Evolutionary conservation across 2,113 vertebrate species (phyloP).

Genomic region (Centrocercus urophasianus): DNA sequence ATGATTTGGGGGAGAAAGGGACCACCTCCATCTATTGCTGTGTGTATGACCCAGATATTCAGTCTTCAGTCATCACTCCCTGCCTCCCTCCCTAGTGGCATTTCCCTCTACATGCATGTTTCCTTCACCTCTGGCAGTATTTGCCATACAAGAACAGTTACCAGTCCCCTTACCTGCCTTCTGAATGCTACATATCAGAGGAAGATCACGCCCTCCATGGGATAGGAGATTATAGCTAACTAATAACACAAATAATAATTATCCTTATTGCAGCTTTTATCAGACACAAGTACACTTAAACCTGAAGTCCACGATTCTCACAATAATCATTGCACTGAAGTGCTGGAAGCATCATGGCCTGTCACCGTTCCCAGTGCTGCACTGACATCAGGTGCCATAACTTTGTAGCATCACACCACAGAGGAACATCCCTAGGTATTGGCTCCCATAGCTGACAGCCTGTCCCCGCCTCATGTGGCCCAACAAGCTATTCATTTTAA

Average conservation of each 20-base stretch:
- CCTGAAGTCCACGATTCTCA: background rate
- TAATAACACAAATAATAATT: background rate
- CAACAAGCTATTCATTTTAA: background rate
- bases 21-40: background rate
- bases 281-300: background rate
- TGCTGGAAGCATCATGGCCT: background rate
- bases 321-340: background rate
- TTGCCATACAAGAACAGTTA: background rate
- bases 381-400: background rate
- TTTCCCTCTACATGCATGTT: background rate
- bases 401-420: background rate
- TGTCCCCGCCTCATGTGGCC: background rate
- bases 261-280: no score
- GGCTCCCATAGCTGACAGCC: background rate
- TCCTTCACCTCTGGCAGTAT: background rate
- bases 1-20: background rate
- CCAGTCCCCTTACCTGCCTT: background rate
- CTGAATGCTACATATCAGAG: background rate
- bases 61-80: background rate
- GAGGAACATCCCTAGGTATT: background rate
- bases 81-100: background rate
- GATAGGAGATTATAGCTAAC: background rate
- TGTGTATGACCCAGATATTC: background rate
- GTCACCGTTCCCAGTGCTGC: background rate
- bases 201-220: background rate